Conservation (phyloP, 2,888 invertebrate genomes). For the Microplitis manilae region DNA sequence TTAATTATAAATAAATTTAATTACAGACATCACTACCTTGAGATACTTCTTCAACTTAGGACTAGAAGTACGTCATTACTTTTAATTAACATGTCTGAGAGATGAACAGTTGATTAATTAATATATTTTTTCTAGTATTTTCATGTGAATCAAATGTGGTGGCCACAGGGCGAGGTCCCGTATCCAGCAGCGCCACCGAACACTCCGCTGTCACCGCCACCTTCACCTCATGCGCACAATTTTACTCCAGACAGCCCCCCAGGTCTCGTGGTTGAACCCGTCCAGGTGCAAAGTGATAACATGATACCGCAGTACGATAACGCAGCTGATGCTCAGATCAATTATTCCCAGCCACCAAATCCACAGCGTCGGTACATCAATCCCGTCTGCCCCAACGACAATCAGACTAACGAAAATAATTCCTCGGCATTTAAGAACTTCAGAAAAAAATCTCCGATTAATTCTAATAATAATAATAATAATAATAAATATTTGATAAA, state of each 20-base stretch:
- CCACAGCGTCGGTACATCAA: constrained; percentile 10
- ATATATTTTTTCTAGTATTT: constrained; percentile 55
- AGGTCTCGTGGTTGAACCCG: background rate
- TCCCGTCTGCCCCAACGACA: background rate
- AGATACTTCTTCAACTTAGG: constrained; percentile 81
- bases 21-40: constrained; percentile 75
- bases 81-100: no score
- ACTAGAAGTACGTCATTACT: constrained; percentile 70
- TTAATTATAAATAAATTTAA: constrained; percentile 58
- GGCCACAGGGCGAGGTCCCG: background rate
- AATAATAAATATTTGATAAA: constrained; percentile 42
- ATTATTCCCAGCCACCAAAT: constrained; percentile 40
- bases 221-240: constrained; percentile 31
- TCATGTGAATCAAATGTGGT: constrained; percentile 54
- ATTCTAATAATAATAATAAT: constrained; percentile 27
- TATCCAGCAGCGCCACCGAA: constrained; percentile 44
- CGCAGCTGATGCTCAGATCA: constrained; percentile 32
- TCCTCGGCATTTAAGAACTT: no score
- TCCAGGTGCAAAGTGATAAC: background rate
- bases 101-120: background rate
- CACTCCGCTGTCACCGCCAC: constrained; percentile 47
- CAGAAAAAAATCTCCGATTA: background rate
- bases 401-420: background rate
- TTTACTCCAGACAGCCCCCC: background rate
- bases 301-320: constrained; percentile 20